These are phyloP conservation scores for Penaeus vannamei DNA, from an alignment of 1,140 invertebrate genomes.

Conservation along the genomic window DNA sequence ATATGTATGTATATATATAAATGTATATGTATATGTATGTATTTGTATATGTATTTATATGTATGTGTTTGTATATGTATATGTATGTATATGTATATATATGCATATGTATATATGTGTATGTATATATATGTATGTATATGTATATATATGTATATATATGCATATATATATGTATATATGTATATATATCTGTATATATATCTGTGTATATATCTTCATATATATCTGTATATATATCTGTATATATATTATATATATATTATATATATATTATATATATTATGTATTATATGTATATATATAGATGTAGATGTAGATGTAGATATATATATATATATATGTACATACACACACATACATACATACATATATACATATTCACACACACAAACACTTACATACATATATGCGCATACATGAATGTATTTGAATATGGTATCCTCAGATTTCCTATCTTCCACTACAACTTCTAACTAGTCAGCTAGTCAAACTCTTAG, in stretches of 20 bases:
- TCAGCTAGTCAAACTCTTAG: too few relatives aligned
- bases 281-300: constrained; percentile 4
- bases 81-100: not conserved
- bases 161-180: not conserved
- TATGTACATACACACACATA: not conserved
- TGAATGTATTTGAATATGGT: too few relatives aligned
- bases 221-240: constrained; percentile 22
- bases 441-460: too few relatives aligned
- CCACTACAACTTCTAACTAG: too few relatives aligned
- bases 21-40: not conserved
- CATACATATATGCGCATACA: not conserved
- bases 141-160: not conserved
- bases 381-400: not conserved
- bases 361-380: not conserved
- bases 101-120: not conserved
- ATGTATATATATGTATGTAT: constrained; percentile 19
- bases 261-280: not conserved
- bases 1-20: not conserved
- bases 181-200: not conserved
- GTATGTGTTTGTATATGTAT: not conserved
- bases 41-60: not conserved
- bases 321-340: not conserved
- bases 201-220: constrained; percentile 20
- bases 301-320: not conserved
- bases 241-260: not conserved